A percentile compares a stretch with the other conserved stretches of the same genome.
Evolutionary conservation across 1,140 invertebrate species (phyloP).

Genomic region (Ips typographus): DNA sequence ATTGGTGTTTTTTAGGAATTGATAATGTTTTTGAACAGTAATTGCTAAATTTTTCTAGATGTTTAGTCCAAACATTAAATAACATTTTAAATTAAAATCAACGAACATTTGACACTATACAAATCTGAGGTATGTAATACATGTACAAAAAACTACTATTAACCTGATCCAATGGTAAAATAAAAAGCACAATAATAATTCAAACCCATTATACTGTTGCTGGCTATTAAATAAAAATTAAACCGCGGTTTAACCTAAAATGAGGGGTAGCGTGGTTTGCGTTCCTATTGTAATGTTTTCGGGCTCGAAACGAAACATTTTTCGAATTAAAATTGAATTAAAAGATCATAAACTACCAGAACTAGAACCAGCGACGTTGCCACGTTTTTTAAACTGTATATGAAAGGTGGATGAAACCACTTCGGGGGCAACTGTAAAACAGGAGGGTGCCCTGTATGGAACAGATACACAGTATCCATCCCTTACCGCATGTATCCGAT

Average conservation of each 20-base stretch:
- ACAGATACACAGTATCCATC: slow-evolving; percentile 27
- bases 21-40: no score
- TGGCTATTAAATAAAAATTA: slow-evolving; percentile 14
- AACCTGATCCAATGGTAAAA: no score
- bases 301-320: slow-evolving; percentile 3
- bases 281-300: background rate
- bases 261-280: background rate
- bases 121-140: no score
- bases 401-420: slow-evolving; percentile 8
- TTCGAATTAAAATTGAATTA: slow-evolving; percentile 14
- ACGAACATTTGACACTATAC: no score
- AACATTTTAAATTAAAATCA: no score
- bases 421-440: slow-evolving; percentile 16
- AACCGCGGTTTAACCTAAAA: slow-evolving; percentile 5
- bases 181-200: background rate
- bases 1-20: no score
- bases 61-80: no score
- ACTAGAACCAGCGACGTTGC: background rate
- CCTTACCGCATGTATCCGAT: slow-evolving; percentile 43
- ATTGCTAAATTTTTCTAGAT: no score
- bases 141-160: no score
- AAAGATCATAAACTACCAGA: slow-evolving; percentile 9
- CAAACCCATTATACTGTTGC: background rate
- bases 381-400: background rate
- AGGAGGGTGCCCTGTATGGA: slow-evolving; percentile 13